Conservation (phyloP, 2,797 vertebrate species). For the Notamacropus eugenii region DNA sequence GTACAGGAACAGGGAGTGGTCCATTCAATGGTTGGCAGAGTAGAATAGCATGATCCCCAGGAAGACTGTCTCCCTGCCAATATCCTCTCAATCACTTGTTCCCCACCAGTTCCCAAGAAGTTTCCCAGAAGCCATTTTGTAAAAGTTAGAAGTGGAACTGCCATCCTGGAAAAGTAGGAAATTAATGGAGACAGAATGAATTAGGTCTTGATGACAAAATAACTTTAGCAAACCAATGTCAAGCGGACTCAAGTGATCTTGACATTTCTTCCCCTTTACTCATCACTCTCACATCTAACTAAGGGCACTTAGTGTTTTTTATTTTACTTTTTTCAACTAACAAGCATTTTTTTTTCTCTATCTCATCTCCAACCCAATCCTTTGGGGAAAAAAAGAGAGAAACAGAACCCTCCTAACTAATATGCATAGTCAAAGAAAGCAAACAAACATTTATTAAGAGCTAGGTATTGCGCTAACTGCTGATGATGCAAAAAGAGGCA, state of each 20-base stretch:
- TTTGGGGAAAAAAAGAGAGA: not conserved
- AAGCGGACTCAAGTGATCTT: too few relatives aligned
- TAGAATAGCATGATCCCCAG: not conserved
- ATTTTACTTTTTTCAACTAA: not conserved
- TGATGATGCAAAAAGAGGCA: not conserved
- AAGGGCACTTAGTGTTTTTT: not conserved
- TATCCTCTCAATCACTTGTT: not conserved
- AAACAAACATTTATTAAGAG: not conserved
- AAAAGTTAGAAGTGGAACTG: not conserved
- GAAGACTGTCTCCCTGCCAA: not conserved
- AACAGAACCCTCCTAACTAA: not conserved
- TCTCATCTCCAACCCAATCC: not conserved
- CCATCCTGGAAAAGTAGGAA: not conserved
- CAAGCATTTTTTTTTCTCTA: not conserved
- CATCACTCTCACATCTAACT: not conserved
- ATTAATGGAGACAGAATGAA: not conserved
- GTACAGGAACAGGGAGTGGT: too few relatives aligned
- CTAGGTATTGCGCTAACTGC: not conserved
- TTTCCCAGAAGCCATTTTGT: not conserved
- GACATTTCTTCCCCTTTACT: too few relatives aligned
- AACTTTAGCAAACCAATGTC: too few relatives aligned
- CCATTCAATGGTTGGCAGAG: too few relatives aligned
- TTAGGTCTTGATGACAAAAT: not conserved
- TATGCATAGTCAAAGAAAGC: not conserved
- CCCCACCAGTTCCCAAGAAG: not conserved